Percentiles rank a stretch among this genome's conserved stretches.
Evolutionary conservation across 2,797 vertebrate genomes (phyloP).

Genomic region (Hylomyscus alleni): DNA sequence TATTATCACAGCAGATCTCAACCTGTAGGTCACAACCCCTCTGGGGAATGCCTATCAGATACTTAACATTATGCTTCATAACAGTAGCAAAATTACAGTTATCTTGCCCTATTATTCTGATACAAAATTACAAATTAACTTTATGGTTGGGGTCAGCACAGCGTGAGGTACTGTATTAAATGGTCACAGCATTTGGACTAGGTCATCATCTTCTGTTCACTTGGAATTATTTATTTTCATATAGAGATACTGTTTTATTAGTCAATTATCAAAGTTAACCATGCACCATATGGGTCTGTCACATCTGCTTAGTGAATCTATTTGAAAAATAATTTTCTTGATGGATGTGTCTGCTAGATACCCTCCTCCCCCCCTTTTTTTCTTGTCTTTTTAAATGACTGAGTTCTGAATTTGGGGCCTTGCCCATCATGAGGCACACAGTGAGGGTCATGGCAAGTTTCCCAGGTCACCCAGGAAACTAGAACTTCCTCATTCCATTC

Average conservation of each 20-base stretch:
- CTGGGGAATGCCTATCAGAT: neutral
- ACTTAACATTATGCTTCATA: neutral
- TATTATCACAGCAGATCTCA: neutral
- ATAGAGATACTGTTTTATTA: neutral
- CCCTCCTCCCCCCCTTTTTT: no score
- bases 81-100: neutral
- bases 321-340: slow-evolving; percentile 54
- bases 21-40: neutral
- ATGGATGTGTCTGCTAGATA: neutral
- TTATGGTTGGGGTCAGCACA: neutral
- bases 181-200: neutral
- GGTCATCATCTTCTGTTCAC: neutral
- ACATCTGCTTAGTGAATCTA: slow-evolving; percentile 38
- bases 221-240: slow-evolving; percentile 53
- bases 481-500: neutral
- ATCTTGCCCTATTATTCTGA: no score
- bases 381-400: neutral
- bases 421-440: neutral
- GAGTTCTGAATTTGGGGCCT: neutral
- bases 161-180: neutral
- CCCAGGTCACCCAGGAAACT: neutral
- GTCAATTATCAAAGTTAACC: slow-evolving; percentile 57
- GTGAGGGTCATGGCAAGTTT: neutral
- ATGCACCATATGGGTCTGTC: neutral
- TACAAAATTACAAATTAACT: no score